Evolutionary conservation across 2,797 vertebrate species (phyloP).

Genomic region (Crax fasciolata): DNA sequence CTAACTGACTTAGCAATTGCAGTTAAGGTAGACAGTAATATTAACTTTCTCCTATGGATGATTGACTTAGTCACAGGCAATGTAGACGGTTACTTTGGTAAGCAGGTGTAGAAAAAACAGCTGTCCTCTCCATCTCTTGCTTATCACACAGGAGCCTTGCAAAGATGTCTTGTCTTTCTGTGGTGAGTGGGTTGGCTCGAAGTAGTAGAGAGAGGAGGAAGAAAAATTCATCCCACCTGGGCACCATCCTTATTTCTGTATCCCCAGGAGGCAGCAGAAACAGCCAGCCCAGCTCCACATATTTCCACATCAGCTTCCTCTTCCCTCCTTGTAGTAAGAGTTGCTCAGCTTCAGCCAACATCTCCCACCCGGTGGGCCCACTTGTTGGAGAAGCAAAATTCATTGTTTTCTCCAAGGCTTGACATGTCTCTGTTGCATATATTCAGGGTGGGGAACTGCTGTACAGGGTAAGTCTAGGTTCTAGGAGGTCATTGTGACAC

Average conservation of each 20-base stretch:
- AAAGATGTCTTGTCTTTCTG: not conserved
- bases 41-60: accelerated
- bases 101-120: not conserved
- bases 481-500: not conserved
- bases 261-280: not conserved
- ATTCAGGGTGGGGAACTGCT: not conserved
- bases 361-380: not conserved
- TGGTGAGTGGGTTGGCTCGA: accelerated
- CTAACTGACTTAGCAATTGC: not conserved
- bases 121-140: not conserved
- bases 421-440: not conserved
- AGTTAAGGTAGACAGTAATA: not conserved
- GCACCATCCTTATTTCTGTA: not conserved
- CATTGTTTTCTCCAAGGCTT: not conserved
- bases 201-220: not conserved
- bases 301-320: not conserved
- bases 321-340: not conserved
- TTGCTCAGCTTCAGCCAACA: not conserved
- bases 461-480: not conserved
- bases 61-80: not conserved
- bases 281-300: not conserved
- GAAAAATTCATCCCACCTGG: not conserved
- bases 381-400: not conserved
- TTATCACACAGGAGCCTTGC: not conserved
- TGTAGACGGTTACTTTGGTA: not conserved